Conservation (phyloP, 2,888 invertebrate species). For the Synanthedon andrenaeformis region DNA sequence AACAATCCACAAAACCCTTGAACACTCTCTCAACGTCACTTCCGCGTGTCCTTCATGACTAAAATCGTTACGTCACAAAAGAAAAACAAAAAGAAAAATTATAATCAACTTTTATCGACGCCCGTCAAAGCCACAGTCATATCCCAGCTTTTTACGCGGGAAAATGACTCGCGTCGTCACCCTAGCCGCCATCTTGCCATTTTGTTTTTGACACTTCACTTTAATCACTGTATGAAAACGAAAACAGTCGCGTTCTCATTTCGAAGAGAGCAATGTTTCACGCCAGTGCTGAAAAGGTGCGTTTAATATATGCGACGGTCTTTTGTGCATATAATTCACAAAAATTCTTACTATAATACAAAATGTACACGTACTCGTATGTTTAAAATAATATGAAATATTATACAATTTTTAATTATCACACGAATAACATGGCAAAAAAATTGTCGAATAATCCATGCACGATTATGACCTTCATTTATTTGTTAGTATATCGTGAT, state of each 20-base stretch:
- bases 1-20: too few species aligned
- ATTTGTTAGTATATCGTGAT: too few species aligned
- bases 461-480: too few species aligned
- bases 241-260: constrained; percentile 59
- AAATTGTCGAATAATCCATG: too few species aligned
- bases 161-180: constrained; percentile 23
- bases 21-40: not conserved
- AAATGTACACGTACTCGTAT: not conserved
- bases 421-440: too few species aligned
- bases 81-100: constrained; percentile 39
- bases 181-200: constrained; percentile 34
- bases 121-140: constrained; percentile 42
- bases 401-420: too few species aligned
- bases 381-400: not conserved
- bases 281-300: constrained; percentile 27
- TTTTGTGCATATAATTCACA: constrained; percentile 17
- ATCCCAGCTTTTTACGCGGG: constrained; percentile 26
- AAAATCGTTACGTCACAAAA: not conserved
- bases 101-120: constrained; percentile 42
- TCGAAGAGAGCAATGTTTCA: constrained; percentile 52
- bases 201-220: constrained; percentile 69
- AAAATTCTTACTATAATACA: constrained; percentile 13
- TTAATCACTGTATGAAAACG: constrained; percentile 64
- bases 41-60: not conserved
- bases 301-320: constrained; percentile 28